phyloP scores from a whole-genome alignment of 2,888 invertebrate genomes.

The Rhodophaea formosa region DNA sequence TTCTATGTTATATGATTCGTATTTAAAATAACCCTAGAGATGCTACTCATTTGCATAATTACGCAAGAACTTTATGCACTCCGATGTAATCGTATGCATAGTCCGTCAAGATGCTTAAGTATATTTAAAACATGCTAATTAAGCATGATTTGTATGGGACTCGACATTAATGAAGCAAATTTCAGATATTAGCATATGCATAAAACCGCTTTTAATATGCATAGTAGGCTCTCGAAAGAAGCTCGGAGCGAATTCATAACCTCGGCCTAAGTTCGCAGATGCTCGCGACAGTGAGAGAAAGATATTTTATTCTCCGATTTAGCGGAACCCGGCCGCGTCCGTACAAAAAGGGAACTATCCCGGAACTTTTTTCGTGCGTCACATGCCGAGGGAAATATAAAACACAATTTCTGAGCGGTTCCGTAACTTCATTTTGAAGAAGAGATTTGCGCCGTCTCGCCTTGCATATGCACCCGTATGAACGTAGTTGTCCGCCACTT shows the following conservation, averaged over 20 bases:
- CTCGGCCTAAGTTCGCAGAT: constrained; percentile 26
- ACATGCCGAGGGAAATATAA: constrained; percentile 62
- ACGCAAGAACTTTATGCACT: constrained; percentile 59
- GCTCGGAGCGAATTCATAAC: constrained; percentile 18
- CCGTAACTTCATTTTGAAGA: constrained; percentile 72
- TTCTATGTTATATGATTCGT: constrained; percentile 36
- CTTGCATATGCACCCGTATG: constrained; percentile 64
- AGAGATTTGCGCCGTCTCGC: constrained; percentile 55
- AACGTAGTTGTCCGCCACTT: constrained; percentile 50
- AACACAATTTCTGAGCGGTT: constrained; percentile 67
- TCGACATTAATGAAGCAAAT: constrained; percentile 22
- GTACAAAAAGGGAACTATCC: constrained; percentile 50
- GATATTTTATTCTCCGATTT: constrained; percentile 40
- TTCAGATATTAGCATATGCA: constrained; percentile 15
- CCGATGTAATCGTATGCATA: constrained; percentile 58
- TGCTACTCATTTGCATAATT: constrained; percentile 61
- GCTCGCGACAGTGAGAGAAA: constrained; percentile 36
- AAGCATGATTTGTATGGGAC: constrained; percentile 33
- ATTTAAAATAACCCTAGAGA: constrained; percentile 41
- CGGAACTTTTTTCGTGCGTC: constrained; percentile 59
- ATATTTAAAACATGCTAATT: constrained; percentile 48
- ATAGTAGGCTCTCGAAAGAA: constrained; percentile 17
- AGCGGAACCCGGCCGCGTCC: constrained; percentile 30
- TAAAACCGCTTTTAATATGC: constrained; percentile 16
- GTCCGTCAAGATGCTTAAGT: constrained; percentile 45